Conservation (phyloP, 2,888 invertebrate genomes). For the Sinhomidia bicolor region DNA sequence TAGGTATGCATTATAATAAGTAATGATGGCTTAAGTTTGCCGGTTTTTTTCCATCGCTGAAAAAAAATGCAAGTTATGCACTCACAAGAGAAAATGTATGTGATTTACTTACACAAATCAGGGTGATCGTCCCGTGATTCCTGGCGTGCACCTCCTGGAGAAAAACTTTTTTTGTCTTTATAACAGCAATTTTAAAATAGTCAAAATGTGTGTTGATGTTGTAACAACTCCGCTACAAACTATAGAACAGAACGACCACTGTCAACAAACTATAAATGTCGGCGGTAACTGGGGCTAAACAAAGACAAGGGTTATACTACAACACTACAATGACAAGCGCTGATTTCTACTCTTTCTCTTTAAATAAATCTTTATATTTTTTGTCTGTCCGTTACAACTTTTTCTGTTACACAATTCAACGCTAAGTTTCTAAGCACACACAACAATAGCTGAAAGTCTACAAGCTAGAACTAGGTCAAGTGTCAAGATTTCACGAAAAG, state of each 20-base stretch:
- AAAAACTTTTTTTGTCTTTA: background rate
- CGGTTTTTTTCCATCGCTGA: background rate
- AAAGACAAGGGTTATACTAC: background rate
- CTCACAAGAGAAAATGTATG: background rate
- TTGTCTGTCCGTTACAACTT: no score
- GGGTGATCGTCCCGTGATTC: background rate
- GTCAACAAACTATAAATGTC: background rate
- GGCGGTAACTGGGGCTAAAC: background rate
- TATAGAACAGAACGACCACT: background rate
- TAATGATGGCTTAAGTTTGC: no score
- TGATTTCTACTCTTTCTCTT: background rate
- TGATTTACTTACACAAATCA: constrained; percentile 12
- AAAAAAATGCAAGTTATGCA: background rate
- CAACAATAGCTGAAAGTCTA: background rate
- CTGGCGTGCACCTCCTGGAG: background rate
- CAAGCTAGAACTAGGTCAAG: constrained; percentile 66
- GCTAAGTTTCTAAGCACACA: background rate
- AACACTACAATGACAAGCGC: background rate
- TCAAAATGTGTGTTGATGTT: background rate
- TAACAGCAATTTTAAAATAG: background rate
- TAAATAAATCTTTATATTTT: no score
- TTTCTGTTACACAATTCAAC: background rate
- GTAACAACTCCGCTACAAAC: no score
- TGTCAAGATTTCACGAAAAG: constrained; percentile 56
- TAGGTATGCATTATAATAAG: no score